Conservation (phyloP, 2,888 invertebrate species). For the Brenthis ino region DNA sequence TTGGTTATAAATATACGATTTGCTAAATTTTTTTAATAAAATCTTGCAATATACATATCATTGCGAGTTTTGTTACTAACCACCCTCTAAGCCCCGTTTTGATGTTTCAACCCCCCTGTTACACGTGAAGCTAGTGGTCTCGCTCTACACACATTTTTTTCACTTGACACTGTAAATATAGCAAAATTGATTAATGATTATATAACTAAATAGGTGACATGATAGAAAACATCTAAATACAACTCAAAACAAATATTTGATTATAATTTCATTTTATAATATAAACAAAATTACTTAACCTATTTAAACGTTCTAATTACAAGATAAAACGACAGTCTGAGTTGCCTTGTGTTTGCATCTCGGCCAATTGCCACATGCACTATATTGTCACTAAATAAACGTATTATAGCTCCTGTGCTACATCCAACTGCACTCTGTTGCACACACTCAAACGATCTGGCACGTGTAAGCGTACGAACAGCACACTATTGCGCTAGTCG, state of each 20-base stretch:
- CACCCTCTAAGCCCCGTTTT: slow-evolving; percentile 27
- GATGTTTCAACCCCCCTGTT: slow-evolving; percentile 44
- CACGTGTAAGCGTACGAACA: slow-evolving; percentile 53
- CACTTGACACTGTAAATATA: slow-evolving; percentile 12
- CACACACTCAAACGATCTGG: slow-evolving; percentile 48
- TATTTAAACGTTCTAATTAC: slow-evolving; percentile 28
- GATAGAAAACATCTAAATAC: not conserved
- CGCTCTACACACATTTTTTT: slow-evolving; percentile 34
- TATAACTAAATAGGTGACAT: too few relatives aligned
- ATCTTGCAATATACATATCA: not conserved
- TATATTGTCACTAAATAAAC: slow-evolving; percentile 45
- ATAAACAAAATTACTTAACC: slow-evolving; percentile 17
- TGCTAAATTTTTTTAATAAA: too few relatives aligned
- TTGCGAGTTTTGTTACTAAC: slow-evolving; percentile 23
- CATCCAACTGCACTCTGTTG: slow-evolving; percentile 46
- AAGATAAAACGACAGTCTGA: slow-evolving; percentile 29
- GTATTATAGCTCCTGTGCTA: slow-evolving; percentile 39
- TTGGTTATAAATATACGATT: not conserved
- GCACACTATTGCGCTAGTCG: slow-evolving; percentile 45
- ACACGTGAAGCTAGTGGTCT: slow-evolving; percentile 42
- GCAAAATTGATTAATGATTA: too few relatives aligned
- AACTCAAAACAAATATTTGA: slow-evolving; percentile 1
- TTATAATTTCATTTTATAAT: slow-evolving; percentile 3
- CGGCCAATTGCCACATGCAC: slow-evolving; percentile 44
- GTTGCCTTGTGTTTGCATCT: slow-evolving; percentile 37